phyloP scores from a whole-genome alignment of 2,113 vertebrate genomes.

The Dinomys branickii region DNA sequence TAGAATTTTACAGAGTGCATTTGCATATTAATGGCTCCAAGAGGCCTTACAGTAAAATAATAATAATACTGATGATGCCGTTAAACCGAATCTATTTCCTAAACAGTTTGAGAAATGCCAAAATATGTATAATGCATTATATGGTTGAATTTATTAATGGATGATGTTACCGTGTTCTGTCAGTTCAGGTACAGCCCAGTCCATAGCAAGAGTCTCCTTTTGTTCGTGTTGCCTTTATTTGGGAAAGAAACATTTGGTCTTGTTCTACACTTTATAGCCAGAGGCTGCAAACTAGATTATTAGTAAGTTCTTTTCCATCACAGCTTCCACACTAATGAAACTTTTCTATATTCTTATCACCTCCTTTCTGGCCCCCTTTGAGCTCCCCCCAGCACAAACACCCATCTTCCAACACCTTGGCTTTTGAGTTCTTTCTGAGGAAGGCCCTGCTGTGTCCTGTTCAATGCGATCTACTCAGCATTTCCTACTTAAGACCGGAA shows the following conservation, averaged over 20 bases:
- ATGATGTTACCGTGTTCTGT: background rate
- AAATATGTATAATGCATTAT: background rate
- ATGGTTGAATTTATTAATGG: background rate
- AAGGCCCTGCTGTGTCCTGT: background rate
- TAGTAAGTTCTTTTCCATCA: background rate
- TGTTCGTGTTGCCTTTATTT: background rate
- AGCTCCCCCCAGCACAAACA: background rate
- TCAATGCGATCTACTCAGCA: background rate
- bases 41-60: constrained; percentile 26
- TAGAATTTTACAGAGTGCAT: background rate
- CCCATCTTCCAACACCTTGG: fast-evolving
- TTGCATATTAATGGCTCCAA: background rate
- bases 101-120: constrained; percentile 36
- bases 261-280: background rate
- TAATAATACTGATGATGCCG: background rate
- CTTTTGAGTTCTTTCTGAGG: background rate
- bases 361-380: background rate
- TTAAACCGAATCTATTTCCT: constrained; percentile 40
- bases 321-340: background rate
- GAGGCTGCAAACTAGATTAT: background rate
- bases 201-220: background rate
- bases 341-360: background rate
- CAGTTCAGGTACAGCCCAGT: background rate
- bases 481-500: background rate
- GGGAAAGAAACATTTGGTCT: background rate